These are phyloP conservation scores for Dynastes tityus DNA, from an alignment of 2,888 invertebrate genomes.

Conservation along the genomic window DNA sequence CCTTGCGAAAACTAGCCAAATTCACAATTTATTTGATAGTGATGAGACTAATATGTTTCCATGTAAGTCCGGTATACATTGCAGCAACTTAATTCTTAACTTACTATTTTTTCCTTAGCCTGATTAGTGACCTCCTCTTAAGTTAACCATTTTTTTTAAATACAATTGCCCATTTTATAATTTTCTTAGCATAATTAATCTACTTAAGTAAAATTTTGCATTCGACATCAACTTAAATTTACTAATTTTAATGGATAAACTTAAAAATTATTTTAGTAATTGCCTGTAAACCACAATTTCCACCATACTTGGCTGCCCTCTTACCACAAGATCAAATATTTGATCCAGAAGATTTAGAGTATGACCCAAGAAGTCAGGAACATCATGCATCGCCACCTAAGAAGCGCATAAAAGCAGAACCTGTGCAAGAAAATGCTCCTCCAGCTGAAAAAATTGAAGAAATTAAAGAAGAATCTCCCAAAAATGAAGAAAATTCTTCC, in stretches of 20 bases:
- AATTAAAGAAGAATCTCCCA: conserved; percentile 58
- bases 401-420: conserved; percentile 62
- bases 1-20: conserved; percentile 91
- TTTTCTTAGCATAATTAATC: too few relatives aligned
- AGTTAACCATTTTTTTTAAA: too few relatives aligned
- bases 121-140: too few relatives aligned
- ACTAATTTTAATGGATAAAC: too few relatives aligned
- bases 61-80: conserved; percentile 74
- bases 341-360: conserved; percentile 89
- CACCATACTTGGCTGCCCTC: conserved; percentile 88
- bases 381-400: conserved; percentile 66
- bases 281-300: conserved; percentile 85
- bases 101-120: neutral
- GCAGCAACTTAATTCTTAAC: too few relatives aligned
- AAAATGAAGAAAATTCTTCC: conserved; percentile 69
- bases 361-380: conserved; percentile 76
- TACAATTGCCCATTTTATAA: too few relatives aligned
- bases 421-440: conserved; percentile 62
- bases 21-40: conserved; percentile 91
- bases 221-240: neutral
- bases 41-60: conserved; percentile 93
- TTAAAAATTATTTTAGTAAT: conserved; percentile 79
- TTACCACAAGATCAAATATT: conserved; percentile 96
- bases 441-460: conserved; percentile 69
- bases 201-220: neutral